Conservation (phyloP, 92 coral and sea anemone species). For the Metridium senile region DNA sequence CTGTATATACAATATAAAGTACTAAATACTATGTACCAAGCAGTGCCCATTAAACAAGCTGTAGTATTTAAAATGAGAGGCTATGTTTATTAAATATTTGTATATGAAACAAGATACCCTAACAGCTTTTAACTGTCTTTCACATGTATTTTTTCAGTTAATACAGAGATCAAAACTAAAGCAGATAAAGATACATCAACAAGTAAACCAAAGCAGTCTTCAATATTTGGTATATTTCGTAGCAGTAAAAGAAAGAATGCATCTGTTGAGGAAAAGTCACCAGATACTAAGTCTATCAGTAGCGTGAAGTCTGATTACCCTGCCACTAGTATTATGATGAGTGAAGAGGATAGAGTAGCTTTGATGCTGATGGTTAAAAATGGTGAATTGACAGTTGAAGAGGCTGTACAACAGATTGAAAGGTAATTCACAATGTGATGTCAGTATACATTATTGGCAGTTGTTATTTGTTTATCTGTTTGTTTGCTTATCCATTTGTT, state of each 20-base stretch:
- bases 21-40: no score
- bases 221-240: slow-evolving; percentile 40
- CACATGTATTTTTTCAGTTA: no score
- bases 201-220: slow-evolving; percentile 46
- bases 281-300: slow-evolving; percentile 41
- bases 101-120: no score
- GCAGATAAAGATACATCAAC: slow-evolving; percentile 63
- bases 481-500: no score
- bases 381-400: slow-evolving; percentile 96
- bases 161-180: slow-evolving; percentile 22
- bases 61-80: no score
- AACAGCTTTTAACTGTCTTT: no score
- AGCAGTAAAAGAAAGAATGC: slow-evolving; percentile 46
- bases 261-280: slow-evolving; percentile 26
- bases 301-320: slow-evolving; percentile 31
- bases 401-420: slow-evolving; percentile 79
- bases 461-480: no score
- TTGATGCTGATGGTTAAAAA: slow-evolving; percentile 94
- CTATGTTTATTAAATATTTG: no score
- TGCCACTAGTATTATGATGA: slow-evolving; percentile 83
- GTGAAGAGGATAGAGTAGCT: slow-evolving; percentile 92
- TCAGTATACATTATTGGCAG: neutral
- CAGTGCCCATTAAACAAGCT: no score
- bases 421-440: slow-evolving; percentile 38
- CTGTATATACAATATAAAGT: no score